These are phyloP conservation scores for Acrobasis consociella DNA, from an alignment of 2,888 invertebrate species.

Conservation along the genomic window DNA sequence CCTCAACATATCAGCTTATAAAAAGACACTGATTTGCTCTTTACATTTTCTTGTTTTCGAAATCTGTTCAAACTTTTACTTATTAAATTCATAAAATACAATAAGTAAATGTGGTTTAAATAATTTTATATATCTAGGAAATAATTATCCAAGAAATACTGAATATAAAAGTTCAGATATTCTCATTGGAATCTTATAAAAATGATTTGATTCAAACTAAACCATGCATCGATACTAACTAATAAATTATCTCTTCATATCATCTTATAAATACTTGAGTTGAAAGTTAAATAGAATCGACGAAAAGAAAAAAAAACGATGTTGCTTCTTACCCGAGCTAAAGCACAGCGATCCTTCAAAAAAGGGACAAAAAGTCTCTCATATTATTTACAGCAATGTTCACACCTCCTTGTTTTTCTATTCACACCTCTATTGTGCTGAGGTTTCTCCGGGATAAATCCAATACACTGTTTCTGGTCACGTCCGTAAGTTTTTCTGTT, in stretches of 20 bases:
- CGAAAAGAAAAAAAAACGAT: not conserved
- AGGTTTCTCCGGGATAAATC: slow-evolving; percentile 43
- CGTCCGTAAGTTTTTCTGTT: slow-evolving; percentile 3
- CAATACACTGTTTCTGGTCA: slow-evolving; percentile 37
- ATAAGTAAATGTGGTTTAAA: too few species aligned
- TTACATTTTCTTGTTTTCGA: too few species aligned
- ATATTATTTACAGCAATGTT: slow-evolving; percentile 13
- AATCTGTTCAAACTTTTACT: too few species aligned
- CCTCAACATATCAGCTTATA: too few species aligned
- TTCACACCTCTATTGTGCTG: slow-evolving; percentile 43
- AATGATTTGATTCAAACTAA: not conserved
- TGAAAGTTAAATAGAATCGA: not conserved
- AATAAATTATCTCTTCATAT: too few species aligned
- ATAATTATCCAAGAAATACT: too few species aligned
- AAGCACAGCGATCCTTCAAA: slow-evolving; percentile 7
- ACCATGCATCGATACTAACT: too few species aligned
- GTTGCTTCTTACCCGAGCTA: slow-evolving; percentile 1
- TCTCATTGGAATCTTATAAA: slow-evolving; percentile 10
- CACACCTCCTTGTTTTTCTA: slow-evolving; percentile 42
- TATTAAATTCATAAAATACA: too few species aligned
- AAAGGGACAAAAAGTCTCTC: slow-evolving; percentile 15
- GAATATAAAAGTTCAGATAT: not conserved
- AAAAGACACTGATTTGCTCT: too few species aligned
- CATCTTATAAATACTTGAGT: not conserved
- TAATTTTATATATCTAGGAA: too few species aligned